These are phyloP conservation scores for Colletes collaris DNA, from an alignment of 2,888 invertebrate species.

Conservation along the genomic window DNA sequence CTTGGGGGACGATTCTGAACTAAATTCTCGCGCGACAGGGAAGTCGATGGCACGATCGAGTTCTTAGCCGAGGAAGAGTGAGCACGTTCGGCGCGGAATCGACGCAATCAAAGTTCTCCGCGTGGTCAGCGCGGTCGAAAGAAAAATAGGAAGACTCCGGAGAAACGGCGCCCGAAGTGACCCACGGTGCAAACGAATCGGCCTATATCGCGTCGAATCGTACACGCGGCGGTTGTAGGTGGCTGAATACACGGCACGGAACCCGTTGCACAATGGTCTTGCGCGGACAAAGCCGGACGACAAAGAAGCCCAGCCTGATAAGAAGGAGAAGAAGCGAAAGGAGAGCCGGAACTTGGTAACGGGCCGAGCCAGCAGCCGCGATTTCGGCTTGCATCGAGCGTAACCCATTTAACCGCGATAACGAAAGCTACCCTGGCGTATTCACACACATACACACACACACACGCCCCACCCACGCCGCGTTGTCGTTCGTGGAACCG, in stretches of 20 bases:
- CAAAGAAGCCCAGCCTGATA: conserved; percentile 67
- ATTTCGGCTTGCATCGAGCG: conserved; percentile 62
- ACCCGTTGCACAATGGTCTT: conserved; percentile 59
- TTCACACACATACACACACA: too few species aligned
- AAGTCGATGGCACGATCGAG: too few species aligned
- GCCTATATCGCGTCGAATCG: conserved; percentile 35
- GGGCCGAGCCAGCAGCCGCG: conserved; percentile 39
- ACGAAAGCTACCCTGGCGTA: conserved; percentile 52
- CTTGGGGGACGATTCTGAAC: too few species aligned
- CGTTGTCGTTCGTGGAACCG: background rate
- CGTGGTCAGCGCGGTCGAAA: conserved; percentile 38
- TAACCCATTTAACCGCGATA: conserved; percentile 69
- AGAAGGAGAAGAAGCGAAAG: conserved; percentile 52
- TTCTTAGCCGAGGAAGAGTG: background rate
- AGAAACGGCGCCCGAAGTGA: background rate
- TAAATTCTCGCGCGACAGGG: too few species aligned
- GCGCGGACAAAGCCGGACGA: conserved; percentile 65
- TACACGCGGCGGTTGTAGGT: conserved; percentile 30
- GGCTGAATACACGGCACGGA: conserved; percentile 48
- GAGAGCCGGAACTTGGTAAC: conserved; percentile 49
- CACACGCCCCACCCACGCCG: background rate
- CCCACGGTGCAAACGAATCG: conserved; percentile 46
- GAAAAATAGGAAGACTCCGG: conserved; percentile 39
- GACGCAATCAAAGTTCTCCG: conserved; percentile 40
- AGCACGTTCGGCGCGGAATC: conserved; percentile 5